Conservation (phyloP, 2,888 invertebrate genomes). For the Myopa testacea region DNA sequence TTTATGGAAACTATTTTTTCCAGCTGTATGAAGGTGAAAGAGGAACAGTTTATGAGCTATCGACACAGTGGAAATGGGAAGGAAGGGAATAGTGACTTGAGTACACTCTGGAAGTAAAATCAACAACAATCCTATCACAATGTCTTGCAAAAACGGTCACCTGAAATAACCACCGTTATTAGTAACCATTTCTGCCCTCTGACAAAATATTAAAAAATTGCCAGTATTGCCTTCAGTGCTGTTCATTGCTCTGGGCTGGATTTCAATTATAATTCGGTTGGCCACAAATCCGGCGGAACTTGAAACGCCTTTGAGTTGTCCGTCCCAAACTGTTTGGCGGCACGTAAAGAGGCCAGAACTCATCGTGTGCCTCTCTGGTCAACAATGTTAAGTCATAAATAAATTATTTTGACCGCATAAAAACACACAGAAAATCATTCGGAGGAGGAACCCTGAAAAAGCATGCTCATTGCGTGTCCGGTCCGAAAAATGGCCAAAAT, state of each 20-base stretch:
- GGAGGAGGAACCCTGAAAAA: slow-evolving; percentile 12
- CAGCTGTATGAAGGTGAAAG: too few relatives aligned
- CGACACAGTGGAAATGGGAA: too few relatives aligned
- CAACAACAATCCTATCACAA: too few relatives aligned
- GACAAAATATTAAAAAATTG: too few relatives aligned
- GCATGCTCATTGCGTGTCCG: background rate
- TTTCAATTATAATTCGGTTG: slow-evolving; percentile 25
- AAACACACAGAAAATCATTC: slow-evolving; percentile 9
- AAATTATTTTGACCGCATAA: slow-evolving; percentile 12
- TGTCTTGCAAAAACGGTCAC: too few relatives aligned
- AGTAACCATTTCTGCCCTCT: too few relatives aligned
- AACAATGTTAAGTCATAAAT: slow-evolving; percentile 16
- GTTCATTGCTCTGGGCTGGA: background rate
- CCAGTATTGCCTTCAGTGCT: background rate
- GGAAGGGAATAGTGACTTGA: too few relatives aligned
- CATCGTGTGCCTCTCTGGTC: background rate
- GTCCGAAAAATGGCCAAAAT: background rate
- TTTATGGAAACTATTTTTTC: too few relatives aligned
- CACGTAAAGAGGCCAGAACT: background rate
- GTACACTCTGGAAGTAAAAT: too few relatives aligned
- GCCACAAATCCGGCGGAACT: slow-evolving; percentile 24
- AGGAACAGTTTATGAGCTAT: too few relatives aligned
- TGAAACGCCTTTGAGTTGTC: slow-evolving; percentile 5
- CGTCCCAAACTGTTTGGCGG: slow-evolving; percentile 2
- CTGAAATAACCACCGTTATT: too few relatives aligned